Conservation (phyloP, 1,140 invertebrate genomes). For the Galendromus occidentalis region DNA sequence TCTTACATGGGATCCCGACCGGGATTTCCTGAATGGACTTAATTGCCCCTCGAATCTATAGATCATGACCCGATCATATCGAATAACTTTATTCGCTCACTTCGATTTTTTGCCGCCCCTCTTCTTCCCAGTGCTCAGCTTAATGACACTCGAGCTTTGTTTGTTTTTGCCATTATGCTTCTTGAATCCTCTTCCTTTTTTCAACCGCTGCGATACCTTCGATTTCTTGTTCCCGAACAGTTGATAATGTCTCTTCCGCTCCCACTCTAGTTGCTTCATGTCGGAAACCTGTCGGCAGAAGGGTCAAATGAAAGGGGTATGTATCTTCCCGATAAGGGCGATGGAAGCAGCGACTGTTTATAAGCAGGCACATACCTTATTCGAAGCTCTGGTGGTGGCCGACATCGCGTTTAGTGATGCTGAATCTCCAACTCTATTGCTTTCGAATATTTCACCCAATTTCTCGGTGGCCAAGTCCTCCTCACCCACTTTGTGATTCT, state of each 20-base stretch:
- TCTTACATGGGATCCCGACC: too few relatives aligned
- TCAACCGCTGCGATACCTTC: not conserved
- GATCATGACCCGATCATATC: too few relatives aligned
- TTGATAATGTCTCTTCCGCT: slow-evolving; percentile 18
- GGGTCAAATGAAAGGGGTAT: slow-evolving; percentile 1
- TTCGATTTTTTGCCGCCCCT: not conserved
- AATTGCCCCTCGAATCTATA: too few relatives aligned
- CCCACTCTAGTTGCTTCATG: slow-evolving; percentile 24
- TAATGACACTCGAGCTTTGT: not conserved
- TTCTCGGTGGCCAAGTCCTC: not conserved
- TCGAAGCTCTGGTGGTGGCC: not conserved
- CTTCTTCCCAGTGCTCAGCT: not conserved
- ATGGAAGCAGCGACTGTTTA: not conserved
- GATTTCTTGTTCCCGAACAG: not conserved
- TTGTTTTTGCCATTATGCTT: not conserved
- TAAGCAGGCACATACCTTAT: too few relatives aligned
- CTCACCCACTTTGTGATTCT: not conserved
- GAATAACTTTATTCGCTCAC: too few relatives aligned
- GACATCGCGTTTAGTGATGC: not conserved
- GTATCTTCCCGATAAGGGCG: not conserved
- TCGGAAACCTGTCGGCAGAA: slow-evolving; percentile 16
- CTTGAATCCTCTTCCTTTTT: not conserved
- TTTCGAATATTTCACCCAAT: not conserved
- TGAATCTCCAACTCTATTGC: not conserved
- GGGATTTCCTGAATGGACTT: too few relatives aligned